These are phyloP conservation scores for Diorhabda sublineata DNA, from an alignment of 1,140 invertebrate genomes.

Conservation along the genomic window DNA sequence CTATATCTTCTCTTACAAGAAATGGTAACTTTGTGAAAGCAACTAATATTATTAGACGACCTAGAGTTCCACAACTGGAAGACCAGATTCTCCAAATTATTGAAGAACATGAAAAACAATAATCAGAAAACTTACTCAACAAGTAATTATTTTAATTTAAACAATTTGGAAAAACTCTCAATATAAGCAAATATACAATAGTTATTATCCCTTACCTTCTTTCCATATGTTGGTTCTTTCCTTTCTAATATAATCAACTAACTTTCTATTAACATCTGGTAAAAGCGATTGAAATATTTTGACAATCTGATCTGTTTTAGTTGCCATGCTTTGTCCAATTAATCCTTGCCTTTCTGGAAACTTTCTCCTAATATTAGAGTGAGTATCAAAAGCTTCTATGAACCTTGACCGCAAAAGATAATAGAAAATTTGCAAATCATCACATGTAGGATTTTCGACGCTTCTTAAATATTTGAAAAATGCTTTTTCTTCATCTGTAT, in stretches of 20 bases:
- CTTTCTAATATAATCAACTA: conserved; percentile 33
- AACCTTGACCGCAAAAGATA: conserved; percentile 37
- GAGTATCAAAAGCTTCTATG: conserved; percentile 39
- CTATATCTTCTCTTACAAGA: too few species aligned
- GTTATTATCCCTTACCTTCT: conserved; percentile 20
- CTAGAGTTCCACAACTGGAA: too few species aligned
- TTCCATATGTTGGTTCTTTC: conserved; percentile 32
- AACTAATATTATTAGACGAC: too few species aligned
- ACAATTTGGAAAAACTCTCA: too few species aligned
- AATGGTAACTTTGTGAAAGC: too few species aligned
- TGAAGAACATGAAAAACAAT: too few species aligned
- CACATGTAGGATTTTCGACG: conserved; percentile 22
- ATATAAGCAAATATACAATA: too few species aligned
- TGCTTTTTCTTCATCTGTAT: conserved; percentile 32
- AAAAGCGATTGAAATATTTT: conserved; percentile 32
- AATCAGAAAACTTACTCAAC: too few species aligned
- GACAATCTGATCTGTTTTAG: conserved; percentile 30
- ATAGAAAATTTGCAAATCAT: conserved; percentile 40
- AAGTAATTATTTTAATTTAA: too few species aligned
- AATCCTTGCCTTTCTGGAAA: conserved; percentile 30
- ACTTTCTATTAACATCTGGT: conserved; percentile 32
- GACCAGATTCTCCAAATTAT: too few species aligned
- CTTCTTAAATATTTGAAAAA: conserved; percentile 39
- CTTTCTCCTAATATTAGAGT: conserved; percentile 16
- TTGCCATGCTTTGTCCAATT: conserved; percentile 28